These are phyloP conservation scores for Crocuta crocuta DNA, from an alignment of 2,113 vertebrate genomes.

Conservation along the genomic window DNA sequence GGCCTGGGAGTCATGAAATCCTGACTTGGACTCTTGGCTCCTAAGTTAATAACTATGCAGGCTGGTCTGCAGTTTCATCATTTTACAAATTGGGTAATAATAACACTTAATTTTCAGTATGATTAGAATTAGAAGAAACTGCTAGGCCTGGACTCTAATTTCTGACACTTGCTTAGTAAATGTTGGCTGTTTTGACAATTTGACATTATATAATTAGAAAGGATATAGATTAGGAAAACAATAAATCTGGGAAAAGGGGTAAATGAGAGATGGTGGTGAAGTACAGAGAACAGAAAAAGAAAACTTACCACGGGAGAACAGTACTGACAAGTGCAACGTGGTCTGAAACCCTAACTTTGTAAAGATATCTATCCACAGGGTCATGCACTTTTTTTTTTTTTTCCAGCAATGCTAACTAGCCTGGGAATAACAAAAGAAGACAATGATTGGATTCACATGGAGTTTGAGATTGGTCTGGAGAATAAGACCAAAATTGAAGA, in stretches of 20 bases:
- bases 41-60: not conserved
- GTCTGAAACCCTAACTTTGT: not conserved
- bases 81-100: not conserved
- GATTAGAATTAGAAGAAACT: not conserved
- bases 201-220: not conserved
- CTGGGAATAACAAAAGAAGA: conserved; percentile 10
- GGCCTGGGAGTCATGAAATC: not conserved
- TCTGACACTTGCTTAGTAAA: conserved; percentile 32
- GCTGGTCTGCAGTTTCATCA: not conserved
- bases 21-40: not conserved
- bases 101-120: conserved; percentile 5
- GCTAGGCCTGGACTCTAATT: conserved; percentile 28
- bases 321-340: not conserved
- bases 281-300: not conserved
- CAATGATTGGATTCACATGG: not conserved
- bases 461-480: not conserved
- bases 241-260: not conserved
- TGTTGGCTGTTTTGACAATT: not conserved
- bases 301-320: not conserved
- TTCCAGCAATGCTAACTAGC: not conserved
- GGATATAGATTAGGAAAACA: not conserved
- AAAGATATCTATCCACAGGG: not conserved
- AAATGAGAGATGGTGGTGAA: not conserved
- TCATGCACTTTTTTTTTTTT: not conserved
- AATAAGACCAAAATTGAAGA: not conserved